Evolutionary conservation across 2,113 vertebrate genomes (phyloP).

Genomic region (Egretta garzetta): DNA sequence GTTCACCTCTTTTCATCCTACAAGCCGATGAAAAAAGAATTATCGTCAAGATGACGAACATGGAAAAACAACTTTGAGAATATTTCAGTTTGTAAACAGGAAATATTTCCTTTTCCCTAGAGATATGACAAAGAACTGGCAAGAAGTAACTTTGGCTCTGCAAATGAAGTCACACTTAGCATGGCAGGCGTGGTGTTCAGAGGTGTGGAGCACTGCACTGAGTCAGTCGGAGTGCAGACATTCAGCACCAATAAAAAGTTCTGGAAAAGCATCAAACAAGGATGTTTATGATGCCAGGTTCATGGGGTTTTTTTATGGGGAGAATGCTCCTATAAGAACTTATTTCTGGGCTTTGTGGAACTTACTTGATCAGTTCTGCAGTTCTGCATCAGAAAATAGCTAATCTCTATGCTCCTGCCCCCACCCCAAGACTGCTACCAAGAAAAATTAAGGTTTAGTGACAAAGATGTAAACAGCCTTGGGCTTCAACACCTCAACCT

Average conservation of each 20-base stretch:
- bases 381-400: neutral
- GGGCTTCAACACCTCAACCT: neutral
- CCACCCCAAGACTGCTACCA: fast-evolving
- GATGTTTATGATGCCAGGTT: neutral
- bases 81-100: neutral
- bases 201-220: neutral
- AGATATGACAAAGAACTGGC: neutral
- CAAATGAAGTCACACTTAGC: neutral
- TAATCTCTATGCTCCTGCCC: neutral
- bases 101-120: neutral
- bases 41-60: neutral
- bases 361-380: neutral
- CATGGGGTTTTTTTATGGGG: fast-evolving
- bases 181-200: neutral
- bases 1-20: neutral
- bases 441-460: neutral
- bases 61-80: neutral
- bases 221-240: neutral
- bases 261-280: neutral
- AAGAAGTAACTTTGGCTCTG: neutral
- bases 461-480: neutral
- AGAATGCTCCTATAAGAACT: neutral
- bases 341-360: neutral
- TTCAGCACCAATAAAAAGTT: neutral
- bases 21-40: neutral